Conservation (phyloP, 2,113 vertebrate species). For the human region DNA sequence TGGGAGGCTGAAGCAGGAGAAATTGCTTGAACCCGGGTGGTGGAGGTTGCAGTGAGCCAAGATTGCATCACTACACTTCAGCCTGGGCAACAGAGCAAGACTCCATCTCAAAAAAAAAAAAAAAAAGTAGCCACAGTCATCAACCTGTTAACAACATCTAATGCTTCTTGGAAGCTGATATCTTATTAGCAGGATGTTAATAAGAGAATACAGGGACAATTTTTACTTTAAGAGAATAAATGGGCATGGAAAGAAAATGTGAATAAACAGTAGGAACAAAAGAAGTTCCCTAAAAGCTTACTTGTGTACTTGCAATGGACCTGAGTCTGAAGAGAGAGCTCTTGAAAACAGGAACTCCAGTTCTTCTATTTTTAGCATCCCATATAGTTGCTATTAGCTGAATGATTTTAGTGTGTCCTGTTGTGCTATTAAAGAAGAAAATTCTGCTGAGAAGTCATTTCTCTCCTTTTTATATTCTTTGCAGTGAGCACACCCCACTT, state of each 20-base stretch:
- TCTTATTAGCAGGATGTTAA: background rate
- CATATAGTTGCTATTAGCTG: constrained; percentile 4
- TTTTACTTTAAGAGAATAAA: constrained; percentile 4
- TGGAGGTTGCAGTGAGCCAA: no score
- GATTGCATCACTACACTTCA: no score
- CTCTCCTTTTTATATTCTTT: background rate
- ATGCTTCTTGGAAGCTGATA: background rate
- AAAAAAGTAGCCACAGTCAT: background rate
- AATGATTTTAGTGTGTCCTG: constrained; percentile 27
- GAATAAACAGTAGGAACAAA: background rate
- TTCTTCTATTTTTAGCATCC: constrained; percentile 55
- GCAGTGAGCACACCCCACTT: background rate
- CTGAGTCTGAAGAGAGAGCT: background rate
- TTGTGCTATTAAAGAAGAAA: constrained; percentile 36
- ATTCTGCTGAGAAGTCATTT: constrained; percentile 31
- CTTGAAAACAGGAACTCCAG: constrained; percentile 50
- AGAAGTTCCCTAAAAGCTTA: background rate
- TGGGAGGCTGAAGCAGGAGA: no score
- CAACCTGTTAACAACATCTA: background rate
- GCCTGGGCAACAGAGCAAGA: background rate
- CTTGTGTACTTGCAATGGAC: constrained; percentile 26
- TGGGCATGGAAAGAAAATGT: background rate
- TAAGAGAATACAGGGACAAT: background rate
- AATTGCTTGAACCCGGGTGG: no score
- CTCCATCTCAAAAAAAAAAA: background rate